Evolutionary conservation across 2,888 invertebrate species (phyloP).

Genomic region (Aproaerema taeniolella): DNA sequence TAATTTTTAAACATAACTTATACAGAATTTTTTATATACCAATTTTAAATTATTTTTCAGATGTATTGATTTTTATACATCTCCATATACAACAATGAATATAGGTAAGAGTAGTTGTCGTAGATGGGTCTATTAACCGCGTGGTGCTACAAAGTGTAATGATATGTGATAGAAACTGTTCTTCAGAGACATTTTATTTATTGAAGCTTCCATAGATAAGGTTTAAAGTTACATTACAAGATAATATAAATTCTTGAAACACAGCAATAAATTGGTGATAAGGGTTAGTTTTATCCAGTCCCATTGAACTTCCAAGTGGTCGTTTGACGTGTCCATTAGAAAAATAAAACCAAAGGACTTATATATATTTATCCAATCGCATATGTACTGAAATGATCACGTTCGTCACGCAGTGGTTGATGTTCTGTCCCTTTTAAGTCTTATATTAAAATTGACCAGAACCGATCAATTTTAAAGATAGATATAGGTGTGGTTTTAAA

Average conservation of each 20-base stretch:
- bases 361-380: neutral
- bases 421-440: neutral
- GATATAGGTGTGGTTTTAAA: no score
- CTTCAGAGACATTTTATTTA: conserved; percentile 76
- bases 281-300: conserved; percentile 52
- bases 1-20: conserved; percentile 72
- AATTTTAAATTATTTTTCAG: conserved; percentile 74
- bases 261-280: conserved; percentile 64
- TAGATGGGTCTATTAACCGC: conserved; percentile 76
- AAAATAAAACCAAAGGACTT: conserved; percentile 46
- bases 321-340: conserved; percentile 6
- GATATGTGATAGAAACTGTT: conserved; percentile 76
- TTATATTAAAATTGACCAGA: no score
- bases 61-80: conserved; percentile 75
- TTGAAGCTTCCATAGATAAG: conserved; percentile 70
- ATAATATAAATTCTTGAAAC: conserved; percentile 41
- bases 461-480: no score
- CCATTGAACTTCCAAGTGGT: conserved; percentile 19
- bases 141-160: conserved; percentile 76
- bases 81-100: conserved; percentile 71
- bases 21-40: conserved; percentile 74
- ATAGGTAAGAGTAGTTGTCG: conserved; percentile 67
- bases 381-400: neutral
- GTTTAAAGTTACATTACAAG: conserved; percentile 57
- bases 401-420: neutral